These are phyloP conservation scores for Pomacea maculata DNA, from an alignment of 1,140 invertebrate species.

Conservation along the genomic window DNA sequence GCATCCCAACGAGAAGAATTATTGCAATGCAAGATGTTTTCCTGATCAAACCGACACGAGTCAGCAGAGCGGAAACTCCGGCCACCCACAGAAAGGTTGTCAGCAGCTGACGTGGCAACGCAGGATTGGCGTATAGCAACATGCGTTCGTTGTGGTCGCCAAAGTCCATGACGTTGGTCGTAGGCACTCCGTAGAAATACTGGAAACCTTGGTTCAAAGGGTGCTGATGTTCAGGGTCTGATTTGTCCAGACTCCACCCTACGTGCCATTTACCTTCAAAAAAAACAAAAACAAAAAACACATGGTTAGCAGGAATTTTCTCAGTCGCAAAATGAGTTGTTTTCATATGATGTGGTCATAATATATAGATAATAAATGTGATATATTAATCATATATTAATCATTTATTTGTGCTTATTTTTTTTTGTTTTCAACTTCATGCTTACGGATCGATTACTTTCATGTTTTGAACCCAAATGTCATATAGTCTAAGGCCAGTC, in stretches of 20 bases:
- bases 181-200: slow-evolving; percentile 66
- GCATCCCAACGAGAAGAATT: slow-evolving; percentile 13
- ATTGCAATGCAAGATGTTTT: slow-evolving; percentile 8
- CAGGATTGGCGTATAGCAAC: slow-evolving; percentile 14
- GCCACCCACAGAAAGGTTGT: slow-evolving; percentile 20
- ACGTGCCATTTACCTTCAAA: slow-evolving; percentile 67
- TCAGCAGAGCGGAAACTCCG: slow-evolving; percentile 4
- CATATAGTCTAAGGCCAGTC: too few species aligned
- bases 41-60: slow-evolving; percentile 16
- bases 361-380: too few species aligned
- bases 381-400: too few species aligned
- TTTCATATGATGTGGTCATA: too few species aligned
- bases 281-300: too few species aligned
- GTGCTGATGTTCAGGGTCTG: slow-evolving; percentile 60
- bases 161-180: slow-evolving; percentile 65
- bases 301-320: too few species aligned
- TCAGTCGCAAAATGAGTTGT: too few species aligned
- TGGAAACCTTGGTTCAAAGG: slow-evolving; percentile 69
- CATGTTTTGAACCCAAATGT: too few species aligned
- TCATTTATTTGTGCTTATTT: too few species aligned
- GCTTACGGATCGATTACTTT: too few species aligned
- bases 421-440: too few species aligned
- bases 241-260: slow-evolving; percentile 57
- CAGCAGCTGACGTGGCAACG: slow-evolving; percentile 19
- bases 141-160: slow-evolving; percentile 45